Percentiles rank a stretch among this genome's conserved stretches.
phyloP scores from a whole-genome alignment of 2,113 vertebrate genomes.

The Tinamus guttatus region DNA sequence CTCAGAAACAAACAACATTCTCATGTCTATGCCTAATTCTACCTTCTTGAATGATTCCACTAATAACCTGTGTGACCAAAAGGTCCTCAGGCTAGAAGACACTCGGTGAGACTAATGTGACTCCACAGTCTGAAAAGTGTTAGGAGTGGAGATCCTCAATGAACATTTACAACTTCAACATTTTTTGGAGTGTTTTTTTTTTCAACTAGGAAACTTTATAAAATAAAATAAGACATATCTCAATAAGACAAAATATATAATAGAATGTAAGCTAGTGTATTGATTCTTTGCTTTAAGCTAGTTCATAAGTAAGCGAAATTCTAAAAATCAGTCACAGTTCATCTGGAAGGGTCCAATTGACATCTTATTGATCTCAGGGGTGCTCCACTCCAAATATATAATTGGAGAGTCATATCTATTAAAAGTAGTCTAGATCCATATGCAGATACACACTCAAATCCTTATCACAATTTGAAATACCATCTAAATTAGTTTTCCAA shows the following conservation, averaged over 20 bases:
- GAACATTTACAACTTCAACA: neutral
- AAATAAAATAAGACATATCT: neutral
- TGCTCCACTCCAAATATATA: neutral
- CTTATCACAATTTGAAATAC: neutral
- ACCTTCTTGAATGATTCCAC: neutral
- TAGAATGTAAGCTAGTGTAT: neutral
- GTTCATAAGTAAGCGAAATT: neutral
- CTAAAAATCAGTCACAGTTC: neutral
- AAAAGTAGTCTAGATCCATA: neutral
- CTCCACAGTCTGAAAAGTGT: neutral
- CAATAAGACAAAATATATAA: too few relatives aligned
- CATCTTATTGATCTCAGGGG: neutral
- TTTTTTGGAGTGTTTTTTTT: neutral
- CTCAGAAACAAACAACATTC: neutral
- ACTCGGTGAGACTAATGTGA: neutral
- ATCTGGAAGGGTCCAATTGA: neutral
- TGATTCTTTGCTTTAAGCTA: neutral
- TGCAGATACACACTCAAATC: neutral
- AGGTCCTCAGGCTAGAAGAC: neutral
- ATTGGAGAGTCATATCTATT: neutral
- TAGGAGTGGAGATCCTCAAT: neutral
- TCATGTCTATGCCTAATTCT: neutral
- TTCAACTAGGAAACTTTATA: neutral
- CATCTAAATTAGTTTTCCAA: neutral
- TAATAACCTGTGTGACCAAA: neutral